Evolutionary conservation across 1,140 invertebrate species (phyloP).

Genomic region (Drosophila quadrilineata): DNA sequence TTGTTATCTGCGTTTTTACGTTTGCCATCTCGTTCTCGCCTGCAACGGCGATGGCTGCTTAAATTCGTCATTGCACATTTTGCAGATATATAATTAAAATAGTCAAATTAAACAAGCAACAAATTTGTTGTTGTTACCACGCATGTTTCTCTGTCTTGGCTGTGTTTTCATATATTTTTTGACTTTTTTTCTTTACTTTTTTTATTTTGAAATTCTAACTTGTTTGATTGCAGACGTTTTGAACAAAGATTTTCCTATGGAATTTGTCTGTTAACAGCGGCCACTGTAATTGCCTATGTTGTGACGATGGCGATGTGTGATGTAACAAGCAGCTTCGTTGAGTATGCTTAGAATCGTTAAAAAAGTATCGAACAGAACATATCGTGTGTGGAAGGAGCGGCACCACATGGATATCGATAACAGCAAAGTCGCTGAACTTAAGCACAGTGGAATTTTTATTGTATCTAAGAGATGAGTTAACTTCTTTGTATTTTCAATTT

Average conservation of each 20-base stretch:
- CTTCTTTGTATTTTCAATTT: too few species aligned
- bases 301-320: background rate
- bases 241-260: too few species aligned
- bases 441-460: too few species aligned
- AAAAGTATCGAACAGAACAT: too few species aligned
- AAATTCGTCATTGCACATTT: slow-evolving; percentile 49
- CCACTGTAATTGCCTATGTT: background rate
- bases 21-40: slow-evolving; percentile 9
- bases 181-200: slow-evolving; percentile 1
- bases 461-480: too few species aligned
- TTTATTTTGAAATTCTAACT: slow-evolving; percentile 58
- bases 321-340: too few species aligned
- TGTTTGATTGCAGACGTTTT: slow-evolving; percentile 33
- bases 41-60: slow-evolving; percentile 5
- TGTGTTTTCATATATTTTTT: too few species aligned
- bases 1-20: slow-evolving; percentile 50
- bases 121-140: slow-evolving; percentile 44
- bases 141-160: slow-evolving; percentile 29
- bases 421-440: too few species aligned
- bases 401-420: too few species aligned
- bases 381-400: too few species aligned
- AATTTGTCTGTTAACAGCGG: background rate
- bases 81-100: slow-evolving; percentile 66
- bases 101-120: slow-evolving; percentile 56
- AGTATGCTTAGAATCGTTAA: too few species aligned